Evolutionary conservation across 1,140 invertebrate genomes (phyloP).

Genomic region (Akabosia matsudoensis): DNA sequence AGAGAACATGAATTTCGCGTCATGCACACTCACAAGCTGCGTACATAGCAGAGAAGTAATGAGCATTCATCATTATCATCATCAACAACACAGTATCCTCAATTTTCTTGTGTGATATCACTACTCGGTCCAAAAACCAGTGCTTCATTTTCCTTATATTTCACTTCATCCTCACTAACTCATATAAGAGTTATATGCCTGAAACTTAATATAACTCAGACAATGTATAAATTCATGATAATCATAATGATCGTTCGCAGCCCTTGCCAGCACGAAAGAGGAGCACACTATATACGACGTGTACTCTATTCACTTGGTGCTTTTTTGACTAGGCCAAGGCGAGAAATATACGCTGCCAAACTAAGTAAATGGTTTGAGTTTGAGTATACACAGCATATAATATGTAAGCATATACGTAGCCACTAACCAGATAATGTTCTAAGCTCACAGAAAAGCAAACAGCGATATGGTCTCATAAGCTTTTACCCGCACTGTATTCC

Average conservation of each 20-base stretch:
- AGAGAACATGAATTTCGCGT: not conserved
- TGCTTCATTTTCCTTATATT: too few relatives aligned
- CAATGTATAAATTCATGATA: not conserved
- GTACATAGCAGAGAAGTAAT: not conserved
- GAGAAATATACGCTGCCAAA: too few relatives aligned
- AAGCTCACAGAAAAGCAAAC: not conserved
- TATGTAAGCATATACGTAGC: slow-evolving; percentile 4
- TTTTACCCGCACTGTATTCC: too few relatives aligned
- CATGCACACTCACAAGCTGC: not conserved
- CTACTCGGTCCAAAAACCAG: slow-evolving; percentile 7
- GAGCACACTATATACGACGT: too few relatives aligned
- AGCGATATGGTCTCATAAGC: too few relatives aligned
- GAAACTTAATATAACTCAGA: too few relatives aligned
- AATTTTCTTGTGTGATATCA: slow-evolving; percentile 6
- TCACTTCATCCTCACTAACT: too few relatives aligned
- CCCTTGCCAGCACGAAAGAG: too few relatives aligned
- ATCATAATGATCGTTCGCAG: too few relatives aligned
- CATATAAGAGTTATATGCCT: too few relatives aligned
- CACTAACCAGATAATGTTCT: not conserved
- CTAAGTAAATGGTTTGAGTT: too few relatives aligned
- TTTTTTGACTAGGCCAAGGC: slow-evolving; percentile 20
- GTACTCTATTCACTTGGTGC: too few relatives aligned
- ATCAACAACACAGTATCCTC: slow-evolving; percentile 8
- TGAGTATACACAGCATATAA: not conserved
- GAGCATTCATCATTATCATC: slow-evolving; percentile 7